These are phyloP conservation scores for Malurus splendens DNA, from an alignment of 2,797 vertebrate genomes.

Conservation along the genomic window DNA sequence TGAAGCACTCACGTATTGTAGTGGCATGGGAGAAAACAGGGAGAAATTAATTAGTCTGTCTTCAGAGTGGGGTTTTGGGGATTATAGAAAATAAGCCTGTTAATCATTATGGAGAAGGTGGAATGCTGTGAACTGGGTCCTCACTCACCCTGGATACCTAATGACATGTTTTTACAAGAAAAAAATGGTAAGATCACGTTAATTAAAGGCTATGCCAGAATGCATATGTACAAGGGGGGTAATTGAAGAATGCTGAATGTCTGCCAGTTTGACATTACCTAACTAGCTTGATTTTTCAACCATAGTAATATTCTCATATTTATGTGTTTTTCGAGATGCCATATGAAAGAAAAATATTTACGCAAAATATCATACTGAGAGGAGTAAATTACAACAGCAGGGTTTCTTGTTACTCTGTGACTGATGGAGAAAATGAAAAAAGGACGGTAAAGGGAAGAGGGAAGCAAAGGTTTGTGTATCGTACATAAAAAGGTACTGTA, in stretches of 20 bases:
- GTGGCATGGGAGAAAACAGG: not conserved
- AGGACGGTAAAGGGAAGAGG: not conserved
- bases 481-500: not conserved
- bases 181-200: not conserved
- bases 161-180: conserved; percentile 29
- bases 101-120: conserved; percentile 20
- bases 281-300: conserved; percentile 38
- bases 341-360: conserved; percentile 14
- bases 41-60: conserved; percentile 39
- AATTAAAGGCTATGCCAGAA: conserved; percentile 47
- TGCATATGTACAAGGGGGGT: not conserved
- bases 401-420: not conserved
- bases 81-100: conserved; percentile 35
- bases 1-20: not conserved
- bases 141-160: not conserved
- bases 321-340: not conserved
- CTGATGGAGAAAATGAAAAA: conserved; percentile 24
- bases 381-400: not conserved
- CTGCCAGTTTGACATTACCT: conserved; percentile 24
- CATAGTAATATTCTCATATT: not conserved
- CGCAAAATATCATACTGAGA: not conserved
- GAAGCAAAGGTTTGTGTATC: not conserved
- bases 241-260: conserved; percentile 22
- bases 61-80: not conserved
- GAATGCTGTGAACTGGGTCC: not conserved